Conservation (phyloP, 2,113 vertebrate species). For the Marmota monax region DNA sequence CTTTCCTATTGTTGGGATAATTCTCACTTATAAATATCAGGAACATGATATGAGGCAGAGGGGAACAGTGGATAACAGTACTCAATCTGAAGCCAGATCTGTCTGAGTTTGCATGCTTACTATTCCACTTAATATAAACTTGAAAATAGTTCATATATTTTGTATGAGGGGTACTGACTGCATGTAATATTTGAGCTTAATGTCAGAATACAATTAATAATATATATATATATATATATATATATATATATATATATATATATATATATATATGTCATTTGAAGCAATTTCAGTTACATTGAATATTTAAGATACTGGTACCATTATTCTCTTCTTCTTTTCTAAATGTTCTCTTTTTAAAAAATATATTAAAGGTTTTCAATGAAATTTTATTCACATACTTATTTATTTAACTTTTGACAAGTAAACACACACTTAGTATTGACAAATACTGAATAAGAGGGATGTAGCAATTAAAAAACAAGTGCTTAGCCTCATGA, state of each 20-base stretch:
- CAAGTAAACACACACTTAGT: too few relatives aligned
- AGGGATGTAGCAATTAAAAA: neutral
- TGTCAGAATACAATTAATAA: neutral
- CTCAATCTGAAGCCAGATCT: neutral
- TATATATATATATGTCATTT: too few relatives aligned
- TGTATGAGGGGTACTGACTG: too few relatives aligned
- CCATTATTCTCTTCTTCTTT: neutral
- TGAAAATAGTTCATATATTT: neutral
- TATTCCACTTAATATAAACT: neutral
- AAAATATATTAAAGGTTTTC: neutral
- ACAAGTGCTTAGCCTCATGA: neutral
- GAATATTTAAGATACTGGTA: neutral
- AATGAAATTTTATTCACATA: neutral
- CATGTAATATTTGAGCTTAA: neutral
- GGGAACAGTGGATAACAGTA: neutral
- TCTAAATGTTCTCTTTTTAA: neutral
- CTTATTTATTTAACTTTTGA: neutral
- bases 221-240: too few relatives aligned
- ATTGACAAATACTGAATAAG: too few relatives aligned
- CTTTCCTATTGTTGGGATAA: neutral
- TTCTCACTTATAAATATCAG: neutral
- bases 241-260: too few relatives aligned
- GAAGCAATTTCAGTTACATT: neutral
- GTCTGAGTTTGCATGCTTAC: neutral
- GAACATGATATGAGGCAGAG: neutral